Base-by-base conservation (phyloP, 2,113 vertebrate species). In the Scalopus aquaticus region DNA sequence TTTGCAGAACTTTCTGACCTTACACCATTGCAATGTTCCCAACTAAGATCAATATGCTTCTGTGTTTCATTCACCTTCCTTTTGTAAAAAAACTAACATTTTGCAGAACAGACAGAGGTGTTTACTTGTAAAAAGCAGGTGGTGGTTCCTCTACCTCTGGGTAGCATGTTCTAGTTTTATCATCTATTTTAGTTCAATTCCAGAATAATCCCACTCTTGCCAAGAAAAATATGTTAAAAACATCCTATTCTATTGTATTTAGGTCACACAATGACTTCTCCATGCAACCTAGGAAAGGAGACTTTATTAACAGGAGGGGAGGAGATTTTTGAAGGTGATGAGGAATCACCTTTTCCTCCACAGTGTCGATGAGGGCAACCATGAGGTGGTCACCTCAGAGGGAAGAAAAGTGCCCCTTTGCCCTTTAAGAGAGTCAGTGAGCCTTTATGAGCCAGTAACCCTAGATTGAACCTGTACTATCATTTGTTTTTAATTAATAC, bases 401-500 rank as follows among this genome's bases (percentile, higher is more conserved):
- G 12, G 51, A 87, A 77, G 30, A 58, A 72, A 89, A 87, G 44
- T 64, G 51, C 13, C 42, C 39, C 42, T 95, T 83, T 90, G 26
- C 54, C 69, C 39, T 79, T 77, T 87, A 70, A 94, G 49, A 80
- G 2, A 74, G 42, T 62, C 56, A 32, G 30, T 46, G 80, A 73
- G 60, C 30, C 95, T 96, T 94, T 91, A 83, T 1, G 73, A 58
- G 12, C 12, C 92, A 16, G 22, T 8, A 81, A 32, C 12, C 49
- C 39, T 69, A 86, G 30, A 44, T 3, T 84, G 42, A 12, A 60
- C 58, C 54, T 95, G 28, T 67, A 42, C 4, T 79, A 30, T 62
- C 58, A 62, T 95, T 96, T 78, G 37, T 46, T 96, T 88, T 81
- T 76, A 96, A 91, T 92, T 96, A 92, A 94, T 93, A 86, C 26